Percentiles rank a stretch among this genome's conserved stretches.
These are phyloP conservation scores for Ceratina calcarata DNA, from an alignment of 1,140 invertebrate genomes.

Conservation along the genomic window DNA sequence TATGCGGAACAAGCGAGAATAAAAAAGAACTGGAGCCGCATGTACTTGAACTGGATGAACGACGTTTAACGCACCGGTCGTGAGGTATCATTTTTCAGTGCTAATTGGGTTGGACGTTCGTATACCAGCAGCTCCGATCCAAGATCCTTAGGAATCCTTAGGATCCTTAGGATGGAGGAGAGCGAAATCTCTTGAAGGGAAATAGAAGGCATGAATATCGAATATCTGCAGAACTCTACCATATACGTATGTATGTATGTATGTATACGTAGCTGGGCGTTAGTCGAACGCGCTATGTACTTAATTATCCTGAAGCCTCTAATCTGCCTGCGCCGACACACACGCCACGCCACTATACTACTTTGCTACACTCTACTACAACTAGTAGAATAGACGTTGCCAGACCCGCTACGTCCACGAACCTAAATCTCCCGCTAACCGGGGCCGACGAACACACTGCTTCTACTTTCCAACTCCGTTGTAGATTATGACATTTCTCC, in stretches of 20 bases:
- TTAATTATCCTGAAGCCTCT: conserved; percentile 79
- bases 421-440: conserved; percentile 59
- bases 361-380: too few species aligned
- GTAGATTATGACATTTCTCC: conserved; percentile 40
- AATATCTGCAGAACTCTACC: conserved; percentile 36
- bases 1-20: too few species aligned
- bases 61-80: not conserved
- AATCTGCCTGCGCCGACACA: conserved; percentile 78
- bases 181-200: conserved; percentile 48
- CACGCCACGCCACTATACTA: conserved; percentile 71
- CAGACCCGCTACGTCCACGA: conserved; percentile 18
- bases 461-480: not conserved
- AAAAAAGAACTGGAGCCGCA: not conserved
- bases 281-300: conserved; percentile 77
- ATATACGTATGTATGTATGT: not conserved
- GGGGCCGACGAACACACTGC: not conserved
- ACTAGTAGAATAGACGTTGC: conserved; percentile 35
- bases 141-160: not conserved
- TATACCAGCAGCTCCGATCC: conserved; percentile 1
- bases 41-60: not conserved
- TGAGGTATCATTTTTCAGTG: conserved; percentile 28
- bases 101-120: conserved; percentile 25
- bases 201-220: conserved; percentile 60
- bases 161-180: not conserved
- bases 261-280: conserved; percentile 66